Conservation (phyloP, 2,113 vertebrate genomes). For the Nothoprocta perdicaria region DNA sequence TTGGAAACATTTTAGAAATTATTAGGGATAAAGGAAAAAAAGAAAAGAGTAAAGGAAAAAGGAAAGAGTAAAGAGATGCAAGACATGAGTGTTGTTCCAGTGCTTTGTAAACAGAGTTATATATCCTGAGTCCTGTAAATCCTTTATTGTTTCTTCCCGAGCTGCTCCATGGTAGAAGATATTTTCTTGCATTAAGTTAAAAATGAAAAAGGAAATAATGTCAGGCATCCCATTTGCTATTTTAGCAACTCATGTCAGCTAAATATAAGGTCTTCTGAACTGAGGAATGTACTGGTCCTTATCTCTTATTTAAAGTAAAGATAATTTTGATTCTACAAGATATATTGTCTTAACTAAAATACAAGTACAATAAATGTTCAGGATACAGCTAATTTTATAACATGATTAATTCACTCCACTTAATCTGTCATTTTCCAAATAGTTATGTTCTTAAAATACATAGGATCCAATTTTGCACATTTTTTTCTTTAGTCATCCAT, state of each 20-base stretch:
- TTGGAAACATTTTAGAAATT: not conserved
- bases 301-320: not conserved
- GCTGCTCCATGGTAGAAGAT: accelerated
- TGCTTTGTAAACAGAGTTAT: not conserved
- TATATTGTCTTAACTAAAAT: not conserved
- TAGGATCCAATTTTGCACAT: not conserved
- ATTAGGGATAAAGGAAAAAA: not conserved
- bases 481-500: not conserved
- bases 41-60: too few relatives aligned
- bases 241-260: not conserved
- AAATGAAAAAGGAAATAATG: not conserved
- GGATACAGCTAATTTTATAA: not conserved
- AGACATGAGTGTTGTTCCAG: not conserved
- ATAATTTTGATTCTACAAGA: not conserved
- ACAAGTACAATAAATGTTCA: not conserved
- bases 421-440: not conserved
- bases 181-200: not conserved
- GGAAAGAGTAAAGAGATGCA: not conserved
- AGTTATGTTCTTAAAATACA: not conserved
- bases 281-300: not conserved
- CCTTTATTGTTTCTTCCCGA: not conserved
- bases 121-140: not conserved
- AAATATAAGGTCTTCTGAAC: not conserved
- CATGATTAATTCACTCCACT: not conserved
- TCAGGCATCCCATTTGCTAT: not conserved